Percentiles rank a stretch among this genome's conserved stretches.
Evolutionary conservation across 2,888 invertebrate genomes (phyloP).

Genomic region (Rhagonycha fulva): DNA sequence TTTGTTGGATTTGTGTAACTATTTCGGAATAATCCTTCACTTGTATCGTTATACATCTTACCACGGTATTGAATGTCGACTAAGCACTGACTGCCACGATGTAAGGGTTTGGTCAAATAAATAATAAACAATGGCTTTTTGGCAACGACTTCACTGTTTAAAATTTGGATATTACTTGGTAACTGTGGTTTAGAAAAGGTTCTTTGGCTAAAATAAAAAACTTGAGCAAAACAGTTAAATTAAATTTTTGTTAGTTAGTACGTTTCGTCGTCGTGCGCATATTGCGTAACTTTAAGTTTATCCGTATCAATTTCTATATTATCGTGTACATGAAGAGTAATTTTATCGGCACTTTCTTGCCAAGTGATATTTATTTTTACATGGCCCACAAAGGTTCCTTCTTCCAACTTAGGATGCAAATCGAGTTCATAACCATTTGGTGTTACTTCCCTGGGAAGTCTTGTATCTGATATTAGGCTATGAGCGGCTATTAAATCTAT

Average conservation of each 20-base stretch:
- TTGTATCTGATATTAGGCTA: constrained; percentile 65
- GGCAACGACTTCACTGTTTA: constrained; percentile 58
- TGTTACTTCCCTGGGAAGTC: constrained; percentile 65
- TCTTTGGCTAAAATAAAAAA: constrained; percentile 36
- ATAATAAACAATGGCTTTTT: constrained; percentile 68
- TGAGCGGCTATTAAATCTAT: constrained; percentile 75
- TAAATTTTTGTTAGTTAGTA: constrained; percentile 34
- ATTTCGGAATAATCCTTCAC: constrained; percentile 73
- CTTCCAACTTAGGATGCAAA: constrained; percentile 68
- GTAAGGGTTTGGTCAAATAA: constrained; percentile 62
- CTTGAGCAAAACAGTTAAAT: background rate
- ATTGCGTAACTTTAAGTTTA: constrained; percentile 56
- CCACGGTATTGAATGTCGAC: constrained; percentile 70
- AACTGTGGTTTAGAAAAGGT: constrained; percentile 38
- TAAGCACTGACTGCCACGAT: constrained; percentile 62
- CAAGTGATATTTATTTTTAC: constrained; percentile 73
- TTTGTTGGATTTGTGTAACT: constrained; percentile 58
- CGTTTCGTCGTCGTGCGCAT: constrained; percentile 46
- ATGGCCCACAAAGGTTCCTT: constrained; percentile 68
- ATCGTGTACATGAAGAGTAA: constrained; percentile 68
- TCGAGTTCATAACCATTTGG: constrained; percentile 71
- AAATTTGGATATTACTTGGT: constrained; percentile 46
- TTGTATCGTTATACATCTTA: constrained; percentile 64
- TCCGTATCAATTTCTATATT: constrained; percentile 64
- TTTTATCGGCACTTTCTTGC: constrained; percentile 63